phyloP scores from a whole-genome alignment of 2,888 invertebrate genomes.

The Aphodius granarius region DNA sequence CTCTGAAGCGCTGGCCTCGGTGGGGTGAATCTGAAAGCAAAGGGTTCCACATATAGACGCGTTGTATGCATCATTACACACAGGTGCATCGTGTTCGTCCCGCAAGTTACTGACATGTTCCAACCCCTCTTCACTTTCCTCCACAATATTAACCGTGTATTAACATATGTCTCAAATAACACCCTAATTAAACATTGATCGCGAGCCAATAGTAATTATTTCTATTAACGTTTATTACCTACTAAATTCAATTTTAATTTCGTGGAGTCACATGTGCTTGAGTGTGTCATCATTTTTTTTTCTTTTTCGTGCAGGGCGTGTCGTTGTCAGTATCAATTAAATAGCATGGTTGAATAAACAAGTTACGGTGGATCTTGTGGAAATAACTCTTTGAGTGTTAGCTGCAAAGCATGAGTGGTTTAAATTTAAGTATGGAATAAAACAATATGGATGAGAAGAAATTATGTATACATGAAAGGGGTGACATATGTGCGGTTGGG shows the following conservation, averaged over 20 bases:
- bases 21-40: conserved; percentile 45
- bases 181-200: background rate
- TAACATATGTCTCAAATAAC: background rate
- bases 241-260: background rate
- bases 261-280: background rate
- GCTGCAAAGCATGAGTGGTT: background rate
- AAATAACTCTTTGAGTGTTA: background rate
- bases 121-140: background rate
- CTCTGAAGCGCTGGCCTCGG: conserved; percentile 32
- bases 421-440: background rate
- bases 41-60: conserved; percentile 46
- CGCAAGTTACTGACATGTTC: background rate
- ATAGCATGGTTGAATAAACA: too few relatives aligned
- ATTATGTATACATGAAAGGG: conserved; percentile 30
- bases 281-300: background rate
- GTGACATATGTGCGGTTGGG: conserved; percentile 44
- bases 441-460: conserved; percentile 12
- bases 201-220: background rate
- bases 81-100: conserved; percentile 42
- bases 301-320: background rate
- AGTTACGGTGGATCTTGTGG: too few relatives aligned
- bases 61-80: conserved; percentile 51
- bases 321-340: background rate
- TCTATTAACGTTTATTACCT: background rate
- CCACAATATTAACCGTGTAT: conserved; percentile 3